Percentiles rank a stretch among this genome's conserved stretches.
Evolutionary conservation across 1,140 invertebrate species (phyloP).

Genomic region (Saccostrea cuccullata): DNA sequence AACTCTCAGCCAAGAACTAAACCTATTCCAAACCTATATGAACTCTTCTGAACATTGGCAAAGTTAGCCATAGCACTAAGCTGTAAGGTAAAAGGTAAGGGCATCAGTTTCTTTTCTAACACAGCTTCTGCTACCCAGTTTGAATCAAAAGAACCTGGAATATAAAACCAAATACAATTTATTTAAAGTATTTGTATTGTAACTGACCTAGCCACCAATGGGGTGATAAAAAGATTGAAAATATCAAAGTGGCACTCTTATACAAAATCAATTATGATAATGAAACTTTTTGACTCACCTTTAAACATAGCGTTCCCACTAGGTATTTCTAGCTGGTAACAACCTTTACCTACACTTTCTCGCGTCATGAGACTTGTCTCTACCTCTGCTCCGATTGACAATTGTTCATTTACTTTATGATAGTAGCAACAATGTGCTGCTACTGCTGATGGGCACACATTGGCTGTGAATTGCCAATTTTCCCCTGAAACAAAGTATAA

Average conservation of each 20-base stretch:
- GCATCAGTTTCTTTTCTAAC: conserved; percentile 92
- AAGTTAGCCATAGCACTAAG: conserved; percentile 96
- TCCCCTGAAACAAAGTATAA: conserved; percentile 74
- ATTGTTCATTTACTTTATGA: conserved; percentile 94
- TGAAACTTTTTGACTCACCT: conserved; percentile 82
- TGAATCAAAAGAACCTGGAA: conserved; percentile 86
- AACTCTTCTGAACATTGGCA: conserved; percentile 73
- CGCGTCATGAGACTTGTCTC: conserved; percentile 84
- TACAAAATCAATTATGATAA: too few relatives aligned
- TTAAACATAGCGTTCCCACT: conserved; percentile 96
- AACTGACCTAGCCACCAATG: neutral
- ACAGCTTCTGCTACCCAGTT: conserved; percentile 97
- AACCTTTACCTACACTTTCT: conserved; percentile 94
- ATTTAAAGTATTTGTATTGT: neutral
- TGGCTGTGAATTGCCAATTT: conserved; percentile 84
- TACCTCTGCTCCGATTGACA: conserved; percentile 85
- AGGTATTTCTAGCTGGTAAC: conserved; percentile 97
- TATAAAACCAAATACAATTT: conserved; percentile 37
- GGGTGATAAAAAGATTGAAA: too few relatives aligned
- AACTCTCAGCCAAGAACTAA: conserved; percentile 77
- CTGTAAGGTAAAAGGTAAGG: conserved; percentile 94
- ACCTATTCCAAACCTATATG: conserved; percentile 79
- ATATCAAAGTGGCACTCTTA: too few relatives aligned
- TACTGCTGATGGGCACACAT: conserved; percentile 86
- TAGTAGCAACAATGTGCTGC: conserved; percentile 95